These are phyloP conservation scores for Agonopterix subpropinquella DNA, from an alignment of 2,888 invertebrate species.

Conservation along the genomic window DNA sequence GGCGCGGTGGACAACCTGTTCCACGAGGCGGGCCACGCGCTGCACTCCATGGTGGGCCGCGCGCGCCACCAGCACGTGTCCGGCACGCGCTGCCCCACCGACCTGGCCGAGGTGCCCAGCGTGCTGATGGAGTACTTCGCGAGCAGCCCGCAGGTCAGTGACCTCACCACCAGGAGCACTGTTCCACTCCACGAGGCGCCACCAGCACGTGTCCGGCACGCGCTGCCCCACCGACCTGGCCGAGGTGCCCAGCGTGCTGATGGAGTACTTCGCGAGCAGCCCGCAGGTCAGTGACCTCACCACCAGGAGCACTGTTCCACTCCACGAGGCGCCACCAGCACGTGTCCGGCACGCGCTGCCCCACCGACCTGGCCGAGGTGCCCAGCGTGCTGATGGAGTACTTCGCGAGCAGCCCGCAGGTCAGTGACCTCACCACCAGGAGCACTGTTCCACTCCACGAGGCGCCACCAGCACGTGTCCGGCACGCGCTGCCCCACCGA, in stretches of 20 bases:
- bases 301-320: too few species aligned
- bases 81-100: constrained; percentile 96
- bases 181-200: constrained; percentile 48
- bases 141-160: constrained; percentile 83
- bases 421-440: constrained; percentile 36
- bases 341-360: constrained; percentile 96
- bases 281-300: constrained; percentile 74
- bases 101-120: constrained; percentile 99
- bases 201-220: constrained; percentile 98
- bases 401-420: constrained; percentile 92
- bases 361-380: constrained; percentile 99
- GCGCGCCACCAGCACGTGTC: constrained; percentile 98
- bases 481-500: too few species aligned
- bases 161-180: background rate
- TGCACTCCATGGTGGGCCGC: constrained; percentile 98
- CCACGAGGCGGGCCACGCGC: constrained; percentile 99
- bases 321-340: constrained; percentile 85
- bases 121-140: constrained; percentile 99
- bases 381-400: constrained; percentile 99
- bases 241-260: constrained; percentile 98
- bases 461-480: too few species aligned
- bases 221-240: constrained; percentile 98
- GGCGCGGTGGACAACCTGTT: constrained; percentile 96
- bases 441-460: too few species aligned
- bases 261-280: constrained; percentile 98